Evolutionary conservation across 2,797 vertebrate genomes (phyloP).

Genomic region (Sparidentex hasta): DNA sequence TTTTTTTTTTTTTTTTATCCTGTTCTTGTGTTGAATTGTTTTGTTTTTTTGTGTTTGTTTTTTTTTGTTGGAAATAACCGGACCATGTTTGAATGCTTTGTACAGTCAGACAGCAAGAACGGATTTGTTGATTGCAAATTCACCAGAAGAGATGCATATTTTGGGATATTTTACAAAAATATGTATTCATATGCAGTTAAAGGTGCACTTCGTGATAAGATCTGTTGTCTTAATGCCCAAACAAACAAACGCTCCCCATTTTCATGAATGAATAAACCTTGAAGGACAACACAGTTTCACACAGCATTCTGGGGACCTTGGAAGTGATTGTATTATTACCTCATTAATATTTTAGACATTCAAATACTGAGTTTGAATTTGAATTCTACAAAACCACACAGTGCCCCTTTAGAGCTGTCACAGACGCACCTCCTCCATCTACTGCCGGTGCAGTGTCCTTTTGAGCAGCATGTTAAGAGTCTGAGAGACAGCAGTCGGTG

Average conservation of each 20-base stretch:
- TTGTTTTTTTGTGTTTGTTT: background rate
- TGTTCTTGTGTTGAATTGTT: slow-evolving; percentile 4
- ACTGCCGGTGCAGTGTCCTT: background rate
- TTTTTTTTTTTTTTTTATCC: slow-evolving; percentile 7
- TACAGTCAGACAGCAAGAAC: background rate
- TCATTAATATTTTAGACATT: no score
- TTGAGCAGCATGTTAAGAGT: background rate
- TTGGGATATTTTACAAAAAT: slow-evolving; percentile 1
- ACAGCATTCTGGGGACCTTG: no score
- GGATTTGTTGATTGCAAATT: slow-evolving; percentile 2
- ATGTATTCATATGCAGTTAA: background rate
- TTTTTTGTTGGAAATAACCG: background rate
- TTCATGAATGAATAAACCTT: no score
- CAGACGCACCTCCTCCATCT: background rate
- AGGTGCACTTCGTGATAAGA: no score
- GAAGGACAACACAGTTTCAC: no score
- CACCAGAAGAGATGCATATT: background rate
- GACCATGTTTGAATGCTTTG: background rate
- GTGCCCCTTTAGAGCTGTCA: background rate
- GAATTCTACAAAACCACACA: no score
- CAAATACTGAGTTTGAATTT: no score
- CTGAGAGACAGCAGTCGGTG: background rate
- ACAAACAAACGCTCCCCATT: no score
- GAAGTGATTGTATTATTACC: no score
- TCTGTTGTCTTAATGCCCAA: no score